Conservation (phyloP, 2,797 vertebrate species). For the Danio choprae region DNA sequence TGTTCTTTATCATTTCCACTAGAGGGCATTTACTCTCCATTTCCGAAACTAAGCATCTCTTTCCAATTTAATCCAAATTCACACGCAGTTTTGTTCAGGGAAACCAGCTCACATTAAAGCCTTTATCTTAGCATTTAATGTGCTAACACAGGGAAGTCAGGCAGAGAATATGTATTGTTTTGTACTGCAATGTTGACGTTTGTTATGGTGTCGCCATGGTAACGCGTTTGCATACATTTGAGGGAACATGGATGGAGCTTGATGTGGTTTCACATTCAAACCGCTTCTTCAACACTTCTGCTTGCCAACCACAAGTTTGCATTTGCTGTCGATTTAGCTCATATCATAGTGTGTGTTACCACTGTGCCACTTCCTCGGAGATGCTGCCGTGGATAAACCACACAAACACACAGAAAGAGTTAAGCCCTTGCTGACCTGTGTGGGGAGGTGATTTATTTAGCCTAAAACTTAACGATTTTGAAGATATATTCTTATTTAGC, state of each 20-base stretch:
- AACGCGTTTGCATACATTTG: background rate
- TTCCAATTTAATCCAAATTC: background rate
- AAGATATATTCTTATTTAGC: no score
- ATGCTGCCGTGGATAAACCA: background rate
- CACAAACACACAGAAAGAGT: background rate
- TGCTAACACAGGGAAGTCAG: background rate
- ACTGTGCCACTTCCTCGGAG: background rate
- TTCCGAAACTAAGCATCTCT: background rate
- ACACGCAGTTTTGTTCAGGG: background rate
- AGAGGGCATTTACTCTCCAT: background rate
- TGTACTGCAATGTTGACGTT: background rate
- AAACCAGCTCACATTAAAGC: background rate
- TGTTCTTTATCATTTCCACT: background rate
- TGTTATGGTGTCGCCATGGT: background rate
- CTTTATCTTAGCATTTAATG: background rate
- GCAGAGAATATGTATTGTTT: background rate
- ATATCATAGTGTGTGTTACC: background rate
- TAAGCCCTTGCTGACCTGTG: background rate
- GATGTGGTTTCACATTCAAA: slow-evolving; percentile 51
- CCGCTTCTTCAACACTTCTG: slow-evolving; percentile 14
- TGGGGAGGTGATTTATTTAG: background rate
- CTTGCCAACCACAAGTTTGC: background rate
- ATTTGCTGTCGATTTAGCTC: background rate
- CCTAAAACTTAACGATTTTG: background rate
- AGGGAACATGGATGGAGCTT: background rate